A percentile compares a stretch with the other conserved stretches of the same genome.
phyloP scores from a whole-genome alignment of 2,888 invertebrate species.

The Bruchidius siliquastri region DNA sequence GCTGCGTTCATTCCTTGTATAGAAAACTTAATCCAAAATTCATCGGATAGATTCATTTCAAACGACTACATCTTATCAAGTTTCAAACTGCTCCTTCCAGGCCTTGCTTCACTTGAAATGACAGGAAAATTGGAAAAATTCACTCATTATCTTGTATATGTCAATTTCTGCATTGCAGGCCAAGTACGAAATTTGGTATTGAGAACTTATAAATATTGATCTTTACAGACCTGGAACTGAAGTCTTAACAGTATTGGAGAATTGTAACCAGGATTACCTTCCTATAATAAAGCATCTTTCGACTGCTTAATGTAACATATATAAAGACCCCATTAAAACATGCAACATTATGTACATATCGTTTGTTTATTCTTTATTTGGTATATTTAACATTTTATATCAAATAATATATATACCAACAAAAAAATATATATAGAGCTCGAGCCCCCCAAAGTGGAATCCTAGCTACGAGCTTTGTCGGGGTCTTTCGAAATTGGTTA shows the following conservation, averaged over 20 bases:
- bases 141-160: neutral
- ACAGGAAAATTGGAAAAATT: constrained; percentile 1
- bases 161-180: constrained; percentile 4
- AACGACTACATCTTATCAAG: neutral
- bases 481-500: too few species aligned
- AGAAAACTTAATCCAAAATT: neutral
- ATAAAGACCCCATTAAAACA: neutral
- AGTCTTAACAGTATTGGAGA: neutral
- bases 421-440: neutral
- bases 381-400: too few species aligned
- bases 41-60: neutral
- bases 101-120: neutral
- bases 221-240: neutral
- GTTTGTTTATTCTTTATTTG: too few species aligned
- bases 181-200: constrained; percentile 3
- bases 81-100: constrained; percentile 2
- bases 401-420: too few species aligned
- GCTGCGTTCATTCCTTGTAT: constrained; percentile 2
- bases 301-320: too few species aligned
- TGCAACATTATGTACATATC: neutral
- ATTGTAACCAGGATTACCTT: neutral
- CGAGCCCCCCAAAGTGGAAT: neutral
- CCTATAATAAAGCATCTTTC: neutral
- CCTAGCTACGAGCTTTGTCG: neutral
- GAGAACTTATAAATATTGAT: neutral